Evolutionary conservation across 2,113 vertebrate genomes (phyloP).

Genomic region (Sturnus vulgaris): DNA sequence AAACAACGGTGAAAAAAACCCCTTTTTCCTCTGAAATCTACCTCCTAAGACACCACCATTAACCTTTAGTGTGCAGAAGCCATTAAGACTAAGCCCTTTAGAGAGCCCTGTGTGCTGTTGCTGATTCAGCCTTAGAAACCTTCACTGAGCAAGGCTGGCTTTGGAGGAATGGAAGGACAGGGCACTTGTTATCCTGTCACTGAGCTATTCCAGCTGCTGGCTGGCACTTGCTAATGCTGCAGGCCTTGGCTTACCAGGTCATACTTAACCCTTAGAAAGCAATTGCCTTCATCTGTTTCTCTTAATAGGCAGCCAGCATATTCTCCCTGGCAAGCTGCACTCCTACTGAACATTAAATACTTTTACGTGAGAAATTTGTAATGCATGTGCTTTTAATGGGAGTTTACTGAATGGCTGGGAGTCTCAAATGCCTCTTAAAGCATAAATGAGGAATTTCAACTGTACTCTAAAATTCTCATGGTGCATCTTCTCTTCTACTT

Average conservation of each 20-base stretch:
- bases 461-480: not conserved
- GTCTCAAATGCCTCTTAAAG: constrained; percentile 52
- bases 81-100: not conserved
- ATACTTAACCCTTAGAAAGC: not conserved
- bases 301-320: not conserved
- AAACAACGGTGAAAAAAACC: not conserved
- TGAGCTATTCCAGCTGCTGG: not conserved
- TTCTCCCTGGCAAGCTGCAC: not conserved
- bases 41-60: not conserved
- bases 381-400: not conserved
- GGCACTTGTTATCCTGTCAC: not conserved
- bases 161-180: not conserved
- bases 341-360: not conserved
- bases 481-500: not conserved
- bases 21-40: not conserved
- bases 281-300: not conserved
- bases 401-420: constrained; percentile 13
- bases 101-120: not conserved
- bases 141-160: not conserved
- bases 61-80: not conserved
- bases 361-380: not conserved
- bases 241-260: not conserved
- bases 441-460: not conserved
- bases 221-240: not conserved
- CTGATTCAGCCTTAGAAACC: not conserved